phyloP scores from a whole-genome alignment of 2,888 invertebrate species.

The Oxystoma pomonae region DNA sequence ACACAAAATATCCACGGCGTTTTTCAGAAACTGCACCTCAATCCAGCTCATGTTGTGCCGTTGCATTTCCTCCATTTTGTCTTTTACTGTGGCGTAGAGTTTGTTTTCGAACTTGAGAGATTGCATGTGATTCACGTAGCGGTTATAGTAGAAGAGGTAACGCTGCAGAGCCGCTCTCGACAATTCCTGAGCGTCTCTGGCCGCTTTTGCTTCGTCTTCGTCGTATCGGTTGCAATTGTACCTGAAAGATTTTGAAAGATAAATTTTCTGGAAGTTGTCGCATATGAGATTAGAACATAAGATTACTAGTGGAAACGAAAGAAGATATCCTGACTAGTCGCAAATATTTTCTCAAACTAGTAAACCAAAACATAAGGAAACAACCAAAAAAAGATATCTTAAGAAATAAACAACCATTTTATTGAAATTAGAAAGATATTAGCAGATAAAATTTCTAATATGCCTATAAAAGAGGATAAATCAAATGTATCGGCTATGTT shows the following conservation, averaged over 20 bases:
- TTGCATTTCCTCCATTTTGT: constrained; percentile 99
- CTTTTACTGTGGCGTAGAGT: constrained; percentile 91
- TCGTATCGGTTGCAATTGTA: constrained; percentile 93
- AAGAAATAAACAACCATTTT: no score
- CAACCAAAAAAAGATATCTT: no score
- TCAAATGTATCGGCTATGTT: no score
- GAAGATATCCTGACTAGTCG: no score
- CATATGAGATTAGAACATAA: no score
- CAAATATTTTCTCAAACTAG: no score
- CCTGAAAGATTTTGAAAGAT: constrained; percentile 17
- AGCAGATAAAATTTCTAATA: no score
- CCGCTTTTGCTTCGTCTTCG: constrained; percentile 95
- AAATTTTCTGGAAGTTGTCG: no score
- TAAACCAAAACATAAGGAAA: no score
- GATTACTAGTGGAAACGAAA: no score
- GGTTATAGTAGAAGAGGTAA: constrained; percentile 94
- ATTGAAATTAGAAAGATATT: no score
- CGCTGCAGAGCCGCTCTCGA: constrained; percentile 95
- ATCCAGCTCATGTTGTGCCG: constrained; percentile 99
- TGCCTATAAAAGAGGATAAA: no score
- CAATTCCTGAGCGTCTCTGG: constrained; percentile 93
- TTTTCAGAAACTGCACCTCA: constrained; percentile 97
- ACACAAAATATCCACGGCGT: constrained; percentile 95
- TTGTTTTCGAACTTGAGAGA: constrained; percentile 97
- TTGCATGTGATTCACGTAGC: constrained; percentile 99